A percentile compares a stretch with the other conserved stretches of the same genome.
These are phyloP conservation scores for Tautogolabrus adspersus DNA, from an alignment of 2,113 vertebrate species.

Conservation along the genomic window DNA sequence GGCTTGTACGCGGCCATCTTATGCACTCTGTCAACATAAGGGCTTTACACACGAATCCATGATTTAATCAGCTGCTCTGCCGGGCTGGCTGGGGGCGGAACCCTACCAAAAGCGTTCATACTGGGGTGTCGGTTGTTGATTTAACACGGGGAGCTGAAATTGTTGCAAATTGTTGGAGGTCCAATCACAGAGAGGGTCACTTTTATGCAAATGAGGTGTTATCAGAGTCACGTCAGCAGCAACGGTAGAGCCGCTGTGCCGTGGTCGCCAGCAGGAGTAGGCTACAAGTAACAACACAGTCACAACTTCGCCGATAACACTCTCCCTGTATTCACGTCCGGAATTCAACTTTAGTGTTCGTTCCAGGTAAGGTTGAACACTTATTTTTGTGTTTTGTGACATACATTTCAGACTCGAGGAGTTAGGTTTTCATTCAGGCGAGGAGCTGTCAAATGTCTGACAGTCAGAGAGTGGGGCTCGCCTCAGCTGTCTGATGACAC, in stretches of 20 bases:
- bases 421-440: slow-evolving; percentile 46
- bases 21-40: slow-evolving; percentile 70
- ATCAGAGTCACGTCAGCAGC: slow-evolving; percentile 83
- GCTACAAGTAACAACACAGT: slow-evolving; percentile 74
- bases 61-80: slow-evolving; percentile 13
- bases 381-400: background rate
- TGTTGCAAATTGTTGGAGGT: slow-evolving; percentile 27
- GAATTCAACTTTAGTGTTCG: slow-evolving; percentile 35
- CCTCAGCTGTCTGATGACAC: slow-evolving; percentile 76
- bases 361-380: slow-evolving; percentile 75
- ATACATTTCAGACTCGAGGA: slow-evolving; percentile 1
- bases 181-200: slow-evolving; percentile 80
- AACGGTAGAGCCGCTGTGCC: slow-evolving; percentile 78
- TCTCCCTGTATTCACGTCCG: slow-evolving; percentile 35
- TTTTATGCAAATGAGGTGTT: slow-evolving; percentile 82
- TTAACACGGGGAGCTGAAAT: background rate
- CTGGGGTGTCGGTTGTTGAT: background rate
- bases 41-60: slow-evolving; percentile 29
- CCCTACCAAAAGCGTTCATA: background rate
- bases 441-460: slow-evolving; percentile 77
- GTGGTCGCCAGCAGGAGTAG: slow-evolving; percentile 81
- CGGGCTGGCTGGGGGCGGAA: background rate
- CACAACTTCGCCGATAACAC: slow-evolving; percentile 78
- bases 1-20: slow-evolving; percentile 83
- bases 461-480: slow-evolving; percentile 58